phyloP scores from a whole-genome alignment of 2,113 vertebrate species.

The Ictalurus punctatus region DNA sequence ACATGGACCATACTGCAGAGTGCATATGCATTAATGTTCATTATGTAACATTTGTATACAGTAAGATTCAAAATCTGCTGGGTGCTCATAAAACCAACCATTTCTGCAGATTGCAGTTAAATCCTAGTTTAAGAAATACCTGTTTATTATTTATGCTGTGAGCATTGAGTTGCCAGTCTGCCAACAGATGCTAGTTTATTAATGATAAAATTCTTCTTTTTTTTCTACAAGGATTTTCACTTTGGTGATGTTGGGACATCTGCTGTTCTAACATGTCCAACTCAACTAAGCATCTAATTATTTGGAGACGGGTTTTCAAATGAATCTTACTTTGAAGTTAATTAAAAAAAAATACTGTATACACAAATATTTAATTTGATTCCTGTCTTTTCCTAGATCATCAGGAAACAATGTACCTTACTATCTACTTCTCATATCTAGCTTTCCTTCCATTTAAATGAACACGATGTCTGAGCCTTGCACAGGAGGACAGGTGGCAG shows the following conservation, averaged over 20 bases:
- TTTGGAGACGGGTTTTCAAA: not conserved
- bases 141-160: not conserved
- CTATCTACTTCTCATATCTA: not conserved
- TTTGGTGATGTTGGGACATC: not conserved
- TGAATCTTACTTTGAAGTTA: not conserved
- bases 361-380: not conserved
- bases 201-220: not conserved
- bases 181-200: not conserved
- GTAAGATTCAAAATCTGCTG: not conserved
- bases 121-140: not conserved
- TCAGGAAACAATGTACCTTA: not conserved
- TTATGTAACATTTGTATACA: not conserved
- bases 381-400: not conserved
- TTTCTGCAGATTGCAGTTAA: not conserved
- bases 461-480: constrained; percentile 12
- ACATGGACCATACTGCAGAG: not conserved
- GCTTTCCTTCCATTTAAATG: not conserved
- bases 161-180: not conserved
- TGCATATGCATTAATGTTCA: not conserved
- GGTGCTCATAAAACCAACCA: not conserved
- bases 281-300: not conserved
- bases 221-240: not conserved
- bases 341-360: not conserved
- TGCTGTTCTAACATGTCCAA: not conserved
- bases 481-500: constrained; percentile 14